These are phyloP conservation scores for Eublepharis macularius DNA, from an alignment of 2,113 vertebrate species.

Conservation along the genomic window DNA sequence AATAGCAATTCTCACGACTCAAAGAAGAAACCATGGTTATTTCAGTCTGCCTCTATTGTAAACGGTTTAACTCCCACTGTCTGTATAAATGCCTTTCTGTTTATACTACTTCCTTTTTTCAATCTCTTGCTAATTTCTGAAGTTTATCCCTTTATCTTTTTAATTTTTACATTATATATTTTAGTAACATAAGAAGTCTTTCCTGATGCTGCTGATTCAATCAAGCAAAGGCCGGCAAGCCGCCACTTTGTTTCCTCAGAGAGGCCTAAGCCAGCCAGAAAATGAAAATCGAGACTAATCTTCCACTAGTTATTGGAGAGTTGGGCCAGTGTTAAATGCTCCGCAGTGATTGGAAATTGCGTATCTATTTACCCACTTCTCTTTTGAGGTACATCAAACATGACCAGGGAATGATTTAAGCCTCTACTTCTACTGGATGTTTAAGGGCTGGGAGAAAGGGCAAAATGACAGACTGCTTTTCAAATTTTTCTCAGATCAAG, in stretches of 20 bases:
- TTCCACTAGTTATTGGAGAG: slow-evolving; percentile 35
- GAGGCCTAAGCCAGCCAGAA: slow-evolving; percentile 53
- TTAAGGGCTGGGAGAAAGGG: slow-evolving; percentile 46
- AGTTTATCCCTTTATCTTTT: slow-evolving; percentile 41
- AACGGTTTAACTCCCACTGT: slow-evolving; percentile 69
- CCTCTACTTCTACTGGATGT: slow-evolving; percentile 51
- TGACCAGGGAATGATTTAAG: slow-evolving; percentile 27
- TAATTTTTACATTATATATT: slow-evolving; percentile 59
- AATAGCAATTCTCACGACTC: slow-evolving; percentile 80
- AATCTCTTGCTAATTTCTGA: slow-evolving; percentile 59
- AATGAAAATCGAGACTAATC: slow-evolving; percentile 49
- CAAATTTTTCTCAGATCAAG: slow-evolving; percentile 50
- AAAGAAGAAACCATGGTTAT: slow-evolving; percentile 72
- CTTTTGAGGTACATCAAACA: slow-evolving; percentile 25
- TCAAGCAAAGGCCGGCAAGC: slow-evolving; percentile 33
- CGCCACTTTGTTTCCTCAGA: slow-evolving; percentile 50
- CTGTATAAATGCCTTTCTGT: slow-evolving; percentile 65
- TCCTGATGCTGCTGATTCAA: slow-evolving; percentile 37
- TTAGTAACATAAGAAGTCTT: slow-evolving; percentile 44
- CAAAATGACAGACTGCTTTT: not conserved
- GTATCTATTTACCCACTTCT: slow-evolving; percentile 46
- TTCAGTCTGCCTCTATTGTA: slow-evolving; percentile 75
- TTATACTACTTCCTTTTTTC: slow-evolving; percentile 57
- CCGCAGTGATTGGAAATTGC: slow-evolving; percentile 34
- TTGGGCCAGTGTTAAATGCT: slow-evolving; percentile 47